These are phyloP conservation scores for Oriolus oriolus DNA, from an alignment of 2,113 vertebrate genomes.

Conservation along the genomic window DNA sequence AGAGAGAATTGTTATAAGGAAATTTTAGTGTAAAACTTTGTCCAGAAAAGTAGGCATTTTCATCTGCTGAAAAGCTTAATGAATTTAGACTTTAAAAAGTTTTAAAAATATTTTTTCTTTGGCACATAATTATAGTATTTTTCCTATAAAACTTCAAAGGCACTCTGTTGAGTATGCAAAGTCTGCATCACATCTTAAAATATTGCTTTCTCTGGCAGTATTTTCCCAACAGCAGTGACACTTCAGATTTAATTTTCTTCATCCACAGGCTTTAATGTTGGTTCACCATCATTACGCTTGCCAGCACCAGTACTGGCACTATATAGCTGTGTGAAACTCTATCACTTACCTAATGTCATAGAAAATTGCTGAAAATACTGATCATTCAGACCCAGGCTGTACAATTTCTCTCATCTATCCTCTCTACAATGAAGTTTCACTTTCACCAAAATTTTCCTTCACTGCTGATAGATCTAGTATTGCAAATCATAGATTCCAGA, in stretches of 20 bases:
- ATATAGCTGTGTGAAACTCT: slow-evolving; percentile 3
- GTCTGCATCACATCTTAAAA: slow-evolving; percentile 35
- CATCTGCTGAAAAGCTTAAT: neutral
- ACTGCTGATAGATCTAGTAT: neutral
- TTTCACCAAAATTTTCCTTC: slow-evolving; percentile 19
- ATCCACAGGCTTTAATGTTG: slow-evolving; percentile 46
- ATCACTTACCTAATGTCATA: slow-evolving; percentile 46
- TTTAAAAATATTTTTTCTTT: slow-evolving; percentile 18
- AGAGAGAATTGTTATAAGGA: neutral
- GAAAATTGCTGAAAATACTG: slow-evolving; percentile 45
- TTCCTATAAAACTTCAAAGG: slow-evolving; percentile 15
- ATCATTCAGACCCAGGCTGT: slow-evolving; percentile 23
- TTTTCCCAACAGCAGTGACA: slow-evolving; percentile 53
- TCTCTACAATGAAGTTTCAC: neutral
- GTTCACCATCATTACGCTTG: slow-evolving; percentile 18
- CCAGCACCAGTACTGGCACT: slow-evolving; percentile 21
- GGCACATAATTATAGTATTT: slow-evolving; percentile 7
- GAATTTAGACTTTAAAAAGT: slow-evolving; percentile 10
- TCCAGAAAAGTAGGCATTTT: neutral
- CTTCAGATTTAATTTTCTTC: slow-evolving; percentile 52
- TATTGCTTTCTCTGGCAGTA: slow-evolving; percentile 50
- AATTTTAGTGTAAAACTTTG: neutral
- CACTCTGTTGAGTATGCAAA: slow-evolving; percentile 17
- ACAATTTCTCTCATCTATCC: neutral
- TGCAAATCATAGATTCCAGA: slow-evolving; percentile 2